Percentiles rank a stretch among this genome's conserved stretches.
Conservation (phyloP, 2,888 invertebrate genomes). For the Lordiphosa andalusiaca region DNA sequence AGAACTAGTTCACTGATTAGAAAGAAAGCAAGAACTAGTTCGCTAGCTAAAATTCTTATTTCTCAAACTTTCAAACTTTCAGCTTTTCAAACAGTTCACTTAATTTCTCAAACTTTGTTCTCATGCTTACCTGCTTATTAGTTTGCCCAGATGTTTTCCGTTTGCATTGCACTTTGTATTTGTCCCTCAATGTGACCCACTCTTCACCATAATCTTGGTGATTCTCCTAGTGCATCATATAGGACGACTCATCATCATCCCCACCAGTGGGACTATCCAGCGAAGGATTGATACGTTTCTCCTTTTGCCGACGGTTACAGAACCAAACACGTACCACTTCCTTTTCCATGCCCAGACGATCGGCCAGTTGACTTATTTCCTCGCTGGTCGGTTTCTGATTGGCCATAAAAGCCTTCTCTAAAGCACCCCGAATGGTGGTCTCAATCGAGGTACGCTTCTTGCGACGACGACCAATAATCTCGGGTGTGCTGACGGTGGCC, state of each 20-base stretch:
- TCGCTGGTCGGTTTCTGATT: conserved; percentile 98
- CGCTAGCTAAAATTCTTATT: no score
- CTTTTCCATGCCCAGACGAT: conserved; percentile 97
- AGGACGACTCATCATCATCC: conserved; percentile 80
- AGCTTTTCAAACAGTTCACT: no score
- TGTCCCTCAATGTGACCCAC: conserved; percentile 26
- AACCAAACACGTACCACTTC: conserved; percentile 97
- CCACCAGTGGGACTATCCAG: conserved; percentile 85
- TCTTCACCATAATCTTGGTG: not conserved
- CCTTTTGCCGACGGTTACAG: conserved; percentile 97
- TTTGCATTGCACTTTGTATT: conserved; percentile 62
- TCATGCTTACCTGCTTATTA: conserved; percentile 46
- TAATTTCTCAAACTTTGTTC: no score
- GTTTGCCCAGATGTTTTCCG: conserved; percentile 26
- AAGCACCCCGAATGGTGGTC: conserved; percentile 95
- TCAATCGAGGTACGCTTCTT: conserved; percentile 98
- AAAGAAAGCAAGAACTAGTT: no score
- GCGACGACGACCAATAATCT: conserved; percentile 94
- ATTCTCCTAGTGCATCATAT: conserved; percentile 75
- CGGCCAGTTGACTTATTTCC: conserved; percentile 95
- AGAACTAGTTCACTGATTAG: no score
- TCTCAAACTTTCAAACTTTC: no score
- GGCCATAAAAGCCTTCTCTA: conserved; percentile 95
- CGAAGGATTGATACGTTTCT: conserved; percentile 97
- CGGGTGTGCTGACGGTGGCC: conserved; percentile 90